Conservation (phyloP, 2,888 invertebrate species). For the Pristionchus japonicus region DNA sequence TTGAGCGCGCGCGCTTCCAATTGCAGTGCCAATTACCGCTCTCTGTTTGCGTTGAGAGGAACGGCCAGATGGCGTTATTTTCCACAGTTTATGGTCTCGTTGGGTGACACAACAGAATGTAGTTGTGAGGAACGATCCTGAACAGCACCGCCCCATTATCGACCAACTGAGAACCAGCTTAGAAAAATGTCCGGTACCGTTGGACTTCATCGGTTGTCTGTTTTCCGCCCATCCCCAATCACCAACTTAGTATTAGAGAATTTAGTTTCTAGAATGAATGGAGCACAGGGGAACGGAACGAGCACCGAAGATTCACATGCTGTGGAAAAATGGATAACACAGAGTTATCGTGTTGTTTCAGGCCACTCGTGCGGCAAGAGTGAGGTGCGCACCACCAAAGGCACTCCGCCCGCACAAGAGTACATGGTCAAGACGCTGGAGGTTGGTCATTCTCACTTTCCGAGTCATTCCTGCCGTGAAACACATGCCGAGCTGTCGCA, state of each 20-base stretch:
- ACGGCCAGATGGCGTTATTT: constrained; percentile 6
- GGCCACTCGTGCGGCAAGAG: constrained; percentile 32
- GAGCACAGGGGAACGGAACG: too few relatives aligned
- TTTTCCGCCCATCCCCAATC: too few relatives aligned
- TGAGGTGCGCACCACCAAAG: constrained; percentile 17
- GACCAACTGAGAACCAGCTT: too few relatives aligned
- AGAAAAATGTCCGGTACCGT: too few relatives aligned
- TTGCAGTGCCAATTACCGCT: constrained; percentile 6
- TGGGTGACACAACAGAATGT: not conserved
- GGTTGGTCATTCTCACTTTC: too few relatives aligned
- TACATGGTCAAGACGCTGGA: constrained; percentile 43
- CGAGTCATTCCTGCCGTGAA: too few relatives aligned
- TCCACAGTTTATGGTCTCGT: not conserved
- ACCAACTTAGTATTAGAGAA: too few relatives aligned
- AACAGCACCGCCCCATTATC: not conserved
- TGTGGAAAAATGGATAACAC: too few relatives aligned
- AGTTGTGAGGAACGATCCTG: not conserved
- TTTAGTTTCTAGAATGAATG: too few relatives aligned
- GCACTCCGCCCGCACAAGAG: not conserved
- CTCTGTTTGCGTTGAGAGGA: not conserved
- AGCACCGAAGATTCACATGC: too few relatives aligned
- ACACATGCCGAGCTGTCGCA: too few relatives aligned
- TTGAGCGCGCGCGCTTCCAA: not conserved
- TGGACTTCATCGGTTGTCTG: too few relatives aligned
- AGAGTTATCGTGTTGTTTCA: not conserved